These are phyloP conservation scores for Taeniopygia guttata DNA, from an alignment of 2,797 vertebrate species.

Conservation along the genomic window DNA sequence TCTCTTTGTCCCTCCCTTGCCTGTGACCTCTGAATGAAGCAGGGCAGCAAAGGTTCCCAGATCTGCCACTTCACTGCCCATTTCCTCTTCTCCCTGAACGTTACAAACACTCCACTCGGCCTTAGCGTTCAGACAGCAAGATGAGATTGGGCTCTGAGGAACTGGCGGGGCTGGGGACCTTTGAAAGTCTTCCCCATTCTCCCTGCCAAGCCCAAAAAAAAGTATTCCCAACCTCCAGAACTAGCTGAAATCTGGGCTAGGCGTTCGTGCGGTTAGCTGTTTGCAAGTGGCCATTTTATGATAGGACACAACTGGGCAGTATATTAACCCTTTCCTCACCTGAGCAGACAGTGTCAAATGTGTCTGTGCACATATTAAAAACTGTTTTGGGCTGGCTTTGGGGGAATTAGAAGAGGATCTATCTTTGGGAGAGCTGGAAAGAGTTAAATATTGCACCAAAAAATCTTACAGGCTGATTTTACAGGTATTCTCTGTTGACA, in stretches of 20 bases:
- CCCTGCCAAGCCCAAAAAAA: neutral
- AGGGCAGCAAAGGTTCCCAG: constrained; percentile 61
- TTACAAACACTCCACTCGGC: constrained; percentile 40
- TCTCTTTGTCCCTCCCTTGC: neutral
- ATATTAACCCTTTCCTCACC: constrained; percentile 76
- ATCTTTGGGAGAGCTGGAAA: constrained; percentile 72
- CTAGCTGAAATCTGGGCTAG: constrained; percentile 84
- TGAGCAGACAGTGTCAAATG: constrained; percentile 30
- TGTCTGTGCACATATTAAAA: constrained; percentile 32
- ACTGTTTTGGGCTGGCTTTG: constrained; percentile 36
- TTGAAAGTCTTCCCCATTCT: constrained; percentile 31
- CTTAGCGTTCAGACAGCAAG: constrained; percentile 75
- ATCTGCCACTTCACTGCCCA: constrained; percentile 59
- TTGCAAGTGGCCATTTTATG: constrained; percentile 98
- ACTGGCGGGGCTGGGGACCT: constrained; percentile 65
- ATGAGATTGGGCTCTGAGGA: constrained; percentile 64
- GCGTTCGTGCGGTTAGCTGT: constrained; percentile 92
- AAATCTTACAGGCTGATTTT: constrained; percentile 39
- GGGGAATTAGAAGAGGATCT: constrained; percentile 48
- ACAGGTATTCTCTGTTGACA: constrained; percentile 53
- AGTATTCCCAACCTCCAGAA: constrained; percentile 23
- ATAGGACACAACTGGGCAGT: constrained; percentile 68
- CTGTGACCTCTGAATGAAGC: neutral
- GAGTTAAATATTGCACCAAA: constrained; percentile 74
- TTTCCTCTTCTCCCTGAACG: constrained; percentile 79